Percentiles rank a stretch among this genome's conserved stretches.
Conservation (phyloP, 2,888 invertebrate species). For the Tetramorium bicarinatum region DNA sequence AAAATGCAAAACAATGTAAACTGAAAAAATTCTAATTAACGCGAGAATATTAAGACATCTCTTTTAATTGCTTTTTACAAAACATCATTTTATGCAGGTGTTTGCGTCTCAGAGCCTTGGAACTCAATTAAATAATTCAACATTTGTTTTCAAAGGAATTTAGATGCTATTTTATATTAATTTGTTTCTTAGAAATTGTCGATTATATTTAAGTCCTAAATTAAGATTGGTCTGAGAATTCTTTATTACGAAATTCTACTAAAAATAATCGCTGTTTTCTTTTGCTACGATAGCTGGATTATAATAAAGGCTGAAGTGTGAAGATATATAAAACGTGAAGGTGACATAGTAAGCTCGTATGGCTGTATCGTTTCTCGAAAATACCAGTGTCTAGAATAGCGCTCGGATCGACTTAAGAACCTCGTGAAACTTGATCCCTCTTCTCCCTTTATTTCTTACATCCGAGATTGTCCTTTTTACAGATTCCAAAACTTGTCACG, state of each 20-base stretch:
- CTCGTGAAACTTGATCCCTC: constrained; percentile 73
- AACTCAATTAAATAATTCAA: constrained; percentile 4
- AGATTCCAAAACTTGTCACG: constrained; percentile 74
- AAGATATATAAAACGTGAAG: constrained; percentile 41
- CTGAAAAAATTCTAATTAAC: constrained; percentile 1
- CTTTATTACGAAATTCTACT: not conserved
- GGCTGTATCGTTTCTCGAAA: constrained; percentile 66
- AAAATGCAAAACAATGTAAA: not conserved
- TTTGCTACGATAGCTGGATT: constrained; percentile 10
- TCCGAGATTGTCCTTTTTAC: constrained; percentile 69
- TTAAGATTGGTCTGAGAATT: constrained; percentile 1
- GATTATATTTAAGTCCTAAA: not conserved
- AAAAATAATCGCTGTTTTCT: not conserved
- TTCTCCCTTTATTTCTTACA: constrained; percentile 69
- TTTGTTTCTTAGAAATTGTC: not conserved
- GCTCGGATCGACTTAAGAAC: constrained; percentile 75
- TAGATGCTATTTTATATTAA: not conserved
- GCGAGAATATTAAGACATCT: not conserved
- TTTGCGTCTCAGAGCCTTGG: not conserved
- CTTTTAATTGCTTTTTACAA: not conserved
- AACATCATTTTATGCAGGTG: not conserved
- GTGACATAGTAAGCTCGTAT: constrained; percentile 47
- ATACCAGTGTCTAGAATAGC: constrained; percentile 70
- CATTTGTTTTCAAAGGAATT: not conserved
- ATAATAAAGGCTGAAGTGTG: constrained; percentile 31